Conservation (phyloP, 2,888 invertebrate species). For the Linyphia triangularis region DNA sequence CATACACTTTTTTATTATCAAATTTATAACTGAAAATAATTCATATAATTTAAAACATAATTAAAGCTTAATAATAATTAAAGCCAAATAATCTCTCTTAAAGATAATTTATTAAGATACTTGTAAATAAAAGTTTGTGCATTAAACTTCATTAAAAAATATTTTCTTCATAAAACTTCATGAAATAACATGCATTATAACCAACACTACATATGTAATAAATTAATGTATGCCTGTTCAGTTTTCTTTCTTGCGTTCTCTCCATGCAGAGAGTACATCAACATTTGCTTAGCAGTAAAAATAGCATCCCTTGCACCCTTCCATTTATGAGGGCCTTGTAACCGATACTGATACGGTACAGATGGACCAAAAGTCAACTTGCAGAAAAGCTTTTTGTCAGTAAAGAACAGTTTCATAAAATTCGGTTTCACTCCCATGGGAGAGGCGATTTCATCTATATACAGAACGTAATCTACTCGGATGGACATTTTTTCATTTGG, state of each 20-base stretch:
- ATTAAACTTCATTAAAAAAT: too few relatives aligned
- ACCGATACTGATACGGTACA: constrained; percentile 78
- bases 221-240: constrained; percentile 2
- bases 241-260: constrained; percentile 77
- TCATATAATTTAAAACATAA: too few relatives aligned
- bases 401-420: constrained; percentile 4
- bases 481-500: constrained; percentile 33
- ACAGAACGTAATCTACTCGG: constrained; percentile 76
- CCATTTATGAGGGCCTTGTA: constrained; percentile 80
- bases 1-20: too few relatives aligned
- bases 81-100: too few relatives aligned
- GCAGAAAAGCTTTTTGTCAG: constrained; percentile 1
- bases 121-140: too few relatives aligned
- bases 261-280: constrained; percentile 29
- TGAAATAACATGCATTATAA: too few relatives aligned
- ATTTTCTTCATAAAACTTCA: too few relatives aligned
- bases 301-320: constrained; percentile 80
- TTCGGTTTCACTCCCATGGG: constrained; percentile 31
- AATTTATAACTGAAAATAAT: too few relatives aligned
- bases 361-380: constrained; percentile 70
- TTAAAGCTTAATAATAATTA: too few relatives aligned
- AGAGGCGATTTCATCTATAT: constrained; percentile 79
- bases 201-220: too few relatives aligned
- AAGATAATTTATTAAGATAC: too few relatives aligned
- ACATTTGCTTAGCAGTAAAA: constrained; percentile 77